Base-by-base conservation (phyloP, 2,888 invertebrate genomes). In the Strigamia maritima region DNA sequence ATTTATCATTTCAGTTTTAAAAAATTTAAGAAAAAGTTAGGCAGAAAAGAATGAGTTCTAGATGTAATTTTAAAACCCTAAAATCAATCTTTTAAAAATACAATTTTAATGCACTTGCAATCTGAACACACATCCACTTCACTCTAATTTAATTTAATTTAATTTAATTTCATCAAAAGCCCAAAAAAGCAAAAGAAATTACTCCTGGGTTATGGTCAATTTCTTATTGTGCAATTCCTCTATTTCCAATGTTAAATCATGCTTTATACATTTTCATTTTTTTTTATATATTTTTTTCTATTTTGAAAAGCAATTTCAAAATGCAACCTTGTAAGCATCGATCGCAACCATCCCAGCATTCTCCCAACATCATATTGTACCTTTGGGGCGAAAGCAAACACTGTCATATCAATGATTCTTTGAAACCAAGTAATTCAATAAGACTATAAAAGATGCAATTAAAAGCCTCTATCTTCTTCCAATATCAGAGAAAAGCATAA, bases 321-420 rank as follows among this genome's bases (percentile, higher is more conserved):
- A 70, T 70, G 70, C 70, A 70, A 70, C 70, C 70, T 70, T 70
- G 70, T 70, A 70, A 70, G 70, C 70, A 70, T 70, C 70, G 70
- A 70, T 70, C 70, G 70, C 70, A 70, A 70, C 70, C 70, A 26
- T 70, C 70, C 70, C 28, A 35, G 35, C 35, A 70, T 70, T 70
- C 70, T 70, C 70, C 26, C 70, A 70, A 70, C 70, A 70, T 70
- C 70, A 70, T 70, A 70, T 70, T 70, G 70, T 70, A 70, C 70
- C 70, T 70, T 70, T 26, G 70, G 70, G 70, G 70, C 70, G 28
- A 70, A 70, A 70, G 70, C 70, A 70, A 70, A 70, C 70, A 70
- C 70, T 70, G 70, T 70, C 70, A 70, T 70, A 70, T 70, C 70
- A 70, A 70, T 70, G 70, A 70, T 70, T 70, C 70, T 70, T 70